These are phyloP conservation scores for Lipotes vexillifer DNA, from an alignment of 2,113 vertebrate species.

Conservation along the genomic window DNA sequence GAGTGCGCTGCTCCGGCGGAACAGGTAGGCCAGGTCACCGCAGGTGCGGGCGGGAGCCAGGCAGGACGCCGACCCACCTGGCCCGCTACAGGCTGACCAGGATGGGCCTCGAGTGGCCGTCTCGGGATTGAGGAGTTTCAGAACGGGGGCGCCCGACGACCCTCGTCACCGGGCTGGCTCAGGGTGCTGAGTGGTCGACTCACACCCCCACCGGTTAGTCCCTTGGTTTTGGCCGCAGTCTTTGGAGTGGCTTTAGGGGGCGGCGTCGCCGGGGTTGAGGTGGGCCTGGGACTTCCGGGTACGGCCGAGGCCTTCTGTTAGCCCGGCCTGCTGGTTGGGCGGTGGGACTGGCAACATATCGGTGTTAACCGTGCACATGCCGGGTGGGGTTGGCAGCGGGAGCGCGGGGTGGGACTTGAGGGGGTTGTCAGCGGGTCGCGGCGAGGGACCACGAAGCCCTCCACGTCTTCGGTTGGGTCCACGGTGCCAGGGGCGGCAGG, in stretches of 20 bases:
- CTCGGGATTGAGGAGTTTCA: background rate
- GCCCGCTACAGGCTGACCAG: too few species aligned
- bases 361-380: conserved; percentile 87
- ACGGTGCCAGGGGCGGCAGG: conserved; percentile 78
- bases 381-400: conserved; percentile 82
- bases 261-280: fast-evolving
- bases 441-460: background rate
- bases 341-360: conserved; percentile 68
- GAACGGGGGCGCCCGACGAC: background rate
- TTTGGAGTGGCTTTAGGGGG: background rate
- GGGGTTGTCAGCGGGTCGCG: conserved; percentile 81
- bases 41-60: conserved; percentile 71
- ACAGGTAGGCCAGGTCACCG: conserved; percentile 87
- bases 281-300: conserved; percentile 71
- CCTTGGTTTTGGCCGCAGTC: conserved; percentile 61
- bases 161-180: background rate
- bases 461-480: conserved; percentile 81
- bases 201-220: background rate
- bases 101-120: fast-evolving
- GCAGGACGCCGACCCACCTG: fast-evolving
- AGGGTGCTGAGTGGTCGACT: background rate
- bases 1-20: conserved; percentile 77
- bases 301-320: conserved; percentile 33
- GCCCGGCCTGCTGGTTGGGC: conserved; percentile 34
- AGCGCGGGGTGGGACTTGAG: conserved; percentile 80